Percentiles rank a stretch among this genome's conserved stretches.
These are phyloP conservation scores for Agrilus biguttatus DNA, from an alignment of 2,888 invertebrate species.

Conservation along the genomic window DNA sequence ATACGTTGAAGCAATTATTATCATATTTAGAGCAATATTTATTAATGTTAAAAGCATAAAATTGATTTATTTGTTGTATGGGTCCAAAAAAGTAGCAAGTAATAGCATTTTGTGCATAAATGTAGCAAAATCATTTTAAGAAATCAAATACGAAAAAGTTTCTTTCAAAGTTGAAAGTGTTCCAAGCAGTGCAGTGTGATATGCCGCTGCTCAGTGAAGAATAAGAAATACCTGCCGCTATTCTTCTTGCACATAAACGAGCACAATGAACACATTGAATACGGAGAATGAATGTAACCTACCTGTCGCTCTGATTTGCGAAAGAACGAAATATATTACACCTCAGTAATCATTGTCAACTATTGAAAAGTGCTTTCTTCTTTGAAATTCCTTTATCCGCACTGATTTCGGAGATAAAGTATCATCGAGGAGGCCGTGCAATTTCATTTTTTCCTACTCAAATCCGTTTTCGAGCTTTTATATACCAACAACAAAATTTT, in stretches of 20 bases:
- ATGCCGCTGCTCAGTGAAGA: constrained; percentile 14
- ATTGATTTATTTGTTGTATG: too few species aligned
- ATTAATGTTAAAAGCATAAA: too few species aligned
- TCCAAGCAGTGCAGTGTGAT: background rate
- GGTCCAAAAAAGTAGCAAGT: too few species aligned
- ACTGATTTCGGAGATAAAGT: constrained; percentile 14
- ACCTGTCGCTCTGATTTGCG: constrained; percentile 30
- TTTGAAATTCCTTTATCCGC: constrained; percentile 3
- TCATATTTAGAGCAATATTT: too few species aligned
- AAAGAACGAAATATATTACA: constrained; percentile 29
- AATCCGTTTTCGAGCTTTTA: constrained; percentile 3
- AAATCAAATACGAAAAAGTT: too few species aligned
- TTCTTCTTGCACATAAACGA: constrained; percentile 20
- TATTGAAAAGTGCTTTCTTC: constrained; percentile 18
- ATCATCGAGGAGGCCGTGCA: constrained; percentile 9
- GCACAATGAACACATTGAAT: constrained; percentile 20
- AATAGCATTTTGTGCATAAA: too few species aligned
- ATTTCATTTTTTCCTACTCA: constrained; percentile 1
- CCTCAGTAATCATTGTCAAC: constrained; percentile 28
- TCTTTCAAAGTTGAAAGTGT: background rate
- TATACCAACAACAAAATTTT: too few species aligned
- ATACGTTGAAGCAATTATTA: too few species aligned
- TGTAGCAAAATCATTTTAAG: too few species aligned
- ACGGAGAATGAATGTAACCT: constrained; percentile 25
- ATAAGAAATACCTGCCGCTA: constrained; percentile 26